A percentile compares a stretch with the other conserved stretches of the same genome.
Evolutionary conservation across 2,888 invertebrate species (phyloP).

Genomic region (Limnephilus rhombicus): DNA sequence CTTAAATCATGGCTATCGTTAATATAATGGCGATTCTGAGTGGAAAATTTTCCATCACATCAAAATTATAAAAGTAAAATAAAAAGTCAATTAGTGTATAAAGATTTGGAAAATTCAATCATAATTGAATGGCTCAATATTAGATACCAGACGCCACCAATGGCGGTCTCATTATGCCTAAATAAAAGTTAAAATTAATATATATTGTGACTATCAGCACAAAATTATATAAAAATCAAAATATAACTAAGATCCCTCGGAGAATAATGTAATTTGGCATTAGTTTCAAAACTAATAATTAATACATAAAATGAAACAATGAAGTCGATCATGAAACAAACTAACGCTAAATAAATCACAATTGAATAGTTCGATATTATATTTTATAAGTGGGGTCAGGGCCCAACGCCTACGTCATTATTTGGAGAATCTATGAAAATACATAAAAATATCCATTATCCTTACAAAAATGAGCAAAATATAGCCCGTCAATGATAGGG

Average conservation of each 20-base stretch:
- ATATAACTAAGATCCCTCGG: constrained; percentile 2
- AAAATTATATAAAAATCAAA: not conserved
- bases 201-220: not conserved
- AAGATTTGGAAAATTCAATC: constrained; percentile 1
- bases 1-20: constrained; percentile 33
- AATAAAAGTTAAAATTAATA: not conserved
- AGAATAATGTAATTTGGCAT: constrained; percentile 44
- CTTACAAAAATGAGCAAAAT: constrained; percentile 50
- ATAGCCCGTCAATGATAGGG: constrained; percentile 48
- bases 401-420: constrained; percentile 21
- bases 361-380: constrained; percentile 34
- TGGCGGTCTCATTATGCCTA: not conserved
- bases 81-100: not conserved
- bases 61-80: not conserved
- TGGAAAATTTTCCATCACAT: not conserved
- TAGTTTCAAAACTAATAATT: constrained; percentile 34
- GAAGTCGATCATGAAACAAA: constrained; percentile 33
- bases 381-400: not conserved
- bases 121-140: not conserved
- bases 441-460: constrained; percentile 41
- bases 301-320: constrained; percentile 13
- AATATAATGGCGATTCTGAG: constrained; percentile 39
- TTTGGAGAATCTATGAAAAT: constrained; percentile 36
- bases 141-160: not conserved
- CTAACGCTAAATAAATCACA: constrained; percentile 51